phyloP scores from a whole-genome alignment of 2,797 vertebrate species.

The Hemitrygon akajei region DNA sequence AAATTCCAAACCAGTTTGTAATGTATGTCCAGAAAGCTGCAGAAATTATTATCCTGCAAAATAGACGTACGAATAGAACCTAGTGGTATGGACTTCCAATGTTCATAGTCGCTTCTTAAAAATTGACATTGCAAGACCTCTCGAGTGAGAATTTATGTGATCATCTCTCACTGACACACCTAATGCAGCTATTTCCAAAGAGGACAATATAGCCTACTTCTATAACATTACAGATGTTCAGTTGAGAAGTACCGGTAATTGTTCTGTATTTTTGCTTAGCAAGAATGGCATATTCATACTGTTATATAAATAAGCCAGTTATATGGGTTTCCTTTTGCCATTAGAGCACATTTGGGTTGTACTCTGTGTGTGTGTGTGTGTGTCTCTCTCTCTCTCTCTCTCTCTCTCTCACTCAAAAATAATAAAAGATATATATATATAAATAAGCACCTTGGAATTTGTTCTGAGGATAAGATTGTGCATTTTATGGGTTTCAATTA shows the following conservation, averaged over 20 bases:
- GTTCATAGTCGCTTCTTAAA: not conserved
- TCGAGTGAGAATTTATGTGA: not conserved
- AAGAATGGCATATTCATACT: not conserved
- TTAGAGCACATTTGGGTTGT: not conserved
- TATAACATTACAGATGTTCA: not conserved
- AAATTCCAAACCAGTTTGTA: not conserved
- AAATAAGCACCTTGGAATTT: not conserved
- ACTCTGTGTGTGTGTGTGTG: too few species aligned
- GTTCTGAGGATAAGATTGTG: not conserved
- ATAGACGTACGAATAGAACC: not conserved
- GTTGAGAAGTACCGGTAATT: conserved; percentile 30
- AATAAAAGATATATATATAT: too few species aligned
- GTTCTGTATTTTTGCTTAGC: conserved; percentile 17
- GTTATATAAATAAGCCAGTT: not conserved
- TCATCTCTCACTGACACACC: not conserved
- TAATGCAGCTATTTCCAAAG: not conserved
- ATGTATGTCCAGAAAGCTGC: not conserved
- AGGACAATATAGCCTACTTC: conserved; percentile 12
- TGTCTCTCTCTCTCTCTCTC: too few species aligned
- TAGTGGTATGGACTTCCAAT: not conserved
- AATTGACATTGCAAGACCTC: not conserved
- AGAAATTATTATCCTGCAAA: not conserved
- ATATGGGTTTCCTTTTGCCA: not conserved
- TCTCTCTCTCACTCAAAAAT: too few species aligned
- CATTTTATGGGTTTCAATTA: not conserved